A percentile compares a stretch with the other conserved stretches of the same genome.
These are phyloP conservation scores for Pipra filicauda DNA, from an alignment of 2,113 vertebrate genomes.

Conservation along the genomic window DNA sequence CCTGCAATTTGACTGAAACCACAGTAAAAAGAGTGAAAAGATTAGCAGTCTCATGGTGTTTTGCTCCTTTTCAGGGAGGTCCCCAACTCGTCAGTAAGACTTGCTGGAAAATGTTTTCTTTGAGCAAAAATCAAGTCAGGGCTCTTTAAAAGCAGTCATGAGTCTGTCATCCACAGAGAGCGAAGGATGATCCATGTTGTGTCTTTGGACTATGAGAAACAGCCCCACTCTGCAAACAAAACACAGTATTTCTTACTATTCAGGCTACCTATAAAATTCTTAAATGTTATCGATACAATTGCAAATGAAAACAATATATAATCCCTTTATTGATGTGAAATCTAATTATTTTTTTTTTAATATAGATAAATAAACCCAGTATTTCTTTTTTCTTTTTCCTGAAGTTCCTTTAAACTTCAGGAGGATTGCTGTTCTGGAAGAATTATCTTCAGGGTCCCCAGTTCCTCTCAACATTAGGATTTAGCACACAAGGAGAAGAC, in stretches of 20 bases:
- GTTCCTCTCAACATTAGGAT: background rate
- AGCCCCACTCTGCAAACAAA: background rate
- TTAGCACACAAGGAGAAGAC: background rate
- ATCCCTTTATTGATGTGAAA: background rate
- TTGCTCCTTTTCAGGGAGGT: background rate
- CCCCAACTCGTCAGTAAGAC: background rate
- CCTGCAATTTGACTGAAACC: background rate
- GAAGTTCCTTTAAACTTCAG: background rate
- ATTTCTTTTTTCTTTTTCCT: accelerated
- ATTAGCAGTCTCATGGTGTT: background rate
- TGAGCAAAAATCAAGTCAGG: background rate
- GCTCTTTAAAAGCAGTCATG: background rate
- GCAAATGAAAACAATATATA: background rate
- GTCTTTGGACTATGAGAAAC: background rate
- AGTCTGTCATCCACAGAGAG: too few species aligned
- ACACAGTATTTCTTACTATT: background rate
- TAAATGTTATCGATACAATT: background rate
- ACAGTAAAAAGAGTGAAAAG: background rate
- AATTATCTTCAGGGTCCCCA: background rate
- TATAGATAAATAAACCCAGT: background rate
- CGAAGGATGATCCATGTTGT: background rate
- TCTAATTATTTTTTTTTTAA: background rate
- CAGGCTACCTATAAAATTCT: background rate
- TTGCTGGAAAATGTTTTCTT: background rate
- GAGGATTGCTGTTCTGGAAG: background rate